These are phyloP conservation scores for Diogma glabrata DNA, from an alignment of 2,888 invertebrate species.

Conservation along the genomic window DNA sequence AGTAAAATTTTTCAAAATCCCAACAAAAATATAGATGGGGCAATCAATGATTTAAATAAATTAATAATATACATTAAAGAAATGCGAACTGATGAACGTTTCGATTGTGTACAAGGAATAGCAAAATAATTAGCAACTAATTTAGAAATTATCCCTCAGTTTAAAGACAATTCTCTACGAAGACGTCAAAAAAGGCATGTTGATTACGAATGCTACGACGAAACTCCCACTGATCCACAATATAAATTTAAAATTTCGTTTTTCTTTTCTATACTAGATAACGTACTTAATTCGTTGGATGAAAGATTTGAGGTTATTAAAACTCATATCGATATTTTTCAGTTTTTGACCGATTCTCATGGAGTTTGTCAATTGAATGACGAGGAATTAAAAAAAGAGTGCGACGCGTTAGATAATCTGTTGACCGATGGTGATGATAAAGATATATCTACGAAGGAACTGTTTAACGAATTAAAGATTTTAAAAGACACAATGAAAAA, in stretches of 20 bases:
- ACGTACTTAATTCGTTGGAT: background rate
- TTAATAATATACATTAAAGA: background rate
- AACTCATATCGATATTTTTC: background rate
- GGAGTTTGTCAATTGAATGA: background rate
- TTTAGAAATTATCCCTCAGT: background rate
- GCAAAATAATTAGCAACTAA: background rate
- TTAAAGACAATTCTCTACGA: background rate
- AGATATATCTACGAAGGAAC: background rate
- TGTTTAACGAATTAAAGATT: conserved; percentile 1
- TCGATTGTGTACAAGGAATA: background rate
- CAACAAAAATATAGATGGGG: background rate
- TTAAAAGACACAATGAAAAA: background rate
- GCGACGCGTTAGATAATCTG: background rate
- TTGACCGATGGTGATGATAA: background rate
- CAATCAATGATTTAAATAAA: background rate
- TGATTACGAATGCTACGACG: background rate
- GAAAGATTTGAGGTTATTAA: background rate
- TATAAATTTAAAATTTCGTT: background rate
- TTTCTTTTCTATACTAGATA: background rate
- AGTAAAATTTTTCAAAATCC: background rate
- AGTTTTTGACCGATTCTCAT: background rate
- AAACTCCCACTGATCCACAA: background rate
- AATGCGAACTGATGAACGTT: background rate
- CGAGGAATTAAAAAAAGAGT: background rate
- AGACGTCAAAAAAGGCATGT: background rate